Base-by-base conservation (phyloP, 2,888 invertebrate species). In the Leptopilina myrica region DNA sequence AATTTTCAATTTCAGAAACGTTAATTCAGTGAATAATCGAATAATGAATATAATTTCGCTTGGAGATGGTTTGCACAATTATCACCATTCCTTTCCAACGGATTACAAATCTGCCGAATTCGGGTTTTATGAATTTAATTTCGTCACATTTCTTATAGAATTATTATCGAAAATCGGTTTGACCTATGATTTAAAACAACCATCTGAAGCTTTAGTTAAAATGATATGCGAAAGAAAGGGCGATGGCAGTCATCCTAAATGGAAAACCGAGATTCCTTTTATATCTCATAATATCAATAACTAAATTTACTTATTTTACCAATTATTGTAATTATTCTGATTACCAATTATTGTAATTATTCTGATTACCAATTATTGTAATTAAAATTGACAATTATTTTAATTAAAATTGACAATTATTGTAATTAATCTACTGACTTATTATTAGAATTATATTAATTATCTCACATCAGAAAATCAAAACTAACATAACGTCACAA, bases 101-200 rank as follows among this genome's bases (percentile, higher is more conserved):
- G 62, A 62, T 15, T 62, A 62, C 20, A 62, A 20, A 62, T 62
- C 62, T 1, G 20, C 62, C 8, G 62, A 62, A 20, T 62, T 20
- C 9, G 62, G 62, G 11, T 15, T 62, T 20, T 62, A 62, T 20
- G 1, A 62, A 20, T 8, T 62, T 3, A 62, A 62, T 62, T 9
- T 20, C 7, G 9, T 20, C 9, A 62, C 62, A 7, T 15, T 20
- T 62, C 2, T 62, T 0, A 62, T 62, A 6, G 62, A 62, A 62
- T 20, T 8, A 20, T 62, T 62, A 97, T 96, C 0, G 96, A 96
- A 62, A 62, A 20, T 62, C 9, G 20, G 62, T 20, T 62, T 9
- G 62, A 2, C 62, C 7, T 62, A 62, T 89, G 96, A 97, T 89
- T 91, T 96, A 86, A 95, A 95, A 88, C 90, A 93, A 77, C 95